Base-by-base conservation (phyloP, 1,140 invertebrate genomes). In the Drosophila mojavensis region DNA sequence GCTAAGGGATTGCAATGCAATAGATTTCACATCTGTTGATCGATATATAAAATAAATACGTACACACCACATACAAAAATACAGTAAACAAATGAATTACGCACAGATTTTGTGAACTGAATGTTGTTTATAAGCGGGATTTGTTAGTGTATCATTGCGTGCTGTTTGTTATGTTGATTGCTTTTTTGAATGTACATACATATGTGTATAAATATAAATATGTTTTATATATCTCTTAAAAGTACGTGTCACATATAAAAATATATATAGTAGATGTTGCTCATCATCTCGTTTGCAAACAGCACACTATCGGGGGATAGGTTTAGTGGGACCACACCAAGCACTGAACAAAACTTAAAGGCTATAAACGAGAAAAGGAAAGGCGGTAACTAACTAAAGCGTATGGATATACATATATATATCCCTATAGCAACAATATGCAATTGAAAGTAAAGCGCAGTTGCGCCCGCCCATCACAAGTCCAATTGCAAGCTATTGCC, bases 231-330 rank as follows among this genome's bases (percentile, higher is more conserved):
- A 82, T 88, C 63, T 56, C 84, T 89, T 88, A 84, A 75, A 78
- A 77, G 79, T 89, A 89, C 65, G 78, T 71, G 86, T 89, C 84
- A 89, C 84, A 89, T 89, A 89, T 84, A 83, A 89, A 89, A 67
- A 89, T 50, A 55, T 55, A 88, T 89, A 88, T 89, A 89, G 85
- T 89, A 68, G 80, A 69, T 56, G 71, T 17, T 83, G 75, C 62
- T 79, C 72, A 64, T 82, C 62, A 55, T 70, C 54, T 68, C 47
- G 56, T 58, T 43, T 61, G 64, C 67, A 73, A 65, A 68, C 66
- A 68, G 63, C 72, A 62, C 73, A 78, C 74, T 69, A 59, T 71
- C 41, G 50, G 36, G 36, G 36, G 60, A 33, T 68, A 51, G 50
- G 54, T 73, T 79, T 72, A 65, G 64, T 72, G 71, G 79, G 68